Base-by-base conservation (phyloP, 2,113 vertebrate genomes). In the Ariopsis seemanni region DNA sequence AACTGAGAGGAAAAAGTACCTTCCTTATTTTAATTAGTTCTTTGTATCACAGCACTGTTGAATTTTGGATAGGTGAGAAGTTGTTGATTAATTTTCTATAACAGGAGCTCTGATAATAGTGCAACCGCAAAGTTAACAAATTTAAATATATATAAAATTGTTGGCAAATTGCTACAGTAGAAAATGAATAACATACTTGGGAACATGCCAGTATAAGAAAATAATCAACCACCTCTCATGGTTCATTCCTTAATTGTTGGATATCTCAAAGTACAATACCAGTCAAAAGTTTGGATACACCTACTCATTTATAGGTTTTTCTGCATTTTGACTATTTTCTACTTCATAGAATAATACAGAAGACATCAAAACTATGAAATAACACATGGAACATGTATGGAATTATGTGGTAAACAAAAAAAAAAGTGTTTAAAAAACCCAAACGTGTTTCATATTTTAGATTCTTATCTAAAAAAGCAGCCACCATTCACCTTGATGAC, bases 1-100 rank as follows among this genome's bases (percentile, higher is more conserved):
- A 92, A 90, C 95, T 96, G 86, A 88, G 86, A 88, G 85, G 91
- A 83, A 88, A 74, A 86, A 86, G 12, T 15, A 57, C 12, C 4
- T 72, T 65, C 25, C 27, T 1, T 25, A 30, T n/a, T 11, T 0
- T 1, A n/a, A 15, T 42, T 62, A 55, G 42, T 63, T 65, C 55
- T 5, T 20, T 4, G 12, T 18, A 15, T 1, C 11, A 75, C 42
- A 72, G 6, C 42, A n/a, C 0, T 78, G 25, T 2, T 78, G 22
- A 55, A 57, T 17, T 18, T 50, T 52, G 9, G 34, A 74, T 34
- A 34, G 67, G 30, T 71, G 34, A 71, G 30, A 17, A 1, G 14
- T 6, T 27, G 3, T 12, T 12, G 10, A 12, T 27, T 27, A 67
- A 12, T 12, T 12, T 67, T 27, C 9, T 12, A 27, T 12, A 67